Evolutionary conservation across 2,888 invertebrate genomes (phyloP).

Genomic region (Drosophila emarginata): DNA sequence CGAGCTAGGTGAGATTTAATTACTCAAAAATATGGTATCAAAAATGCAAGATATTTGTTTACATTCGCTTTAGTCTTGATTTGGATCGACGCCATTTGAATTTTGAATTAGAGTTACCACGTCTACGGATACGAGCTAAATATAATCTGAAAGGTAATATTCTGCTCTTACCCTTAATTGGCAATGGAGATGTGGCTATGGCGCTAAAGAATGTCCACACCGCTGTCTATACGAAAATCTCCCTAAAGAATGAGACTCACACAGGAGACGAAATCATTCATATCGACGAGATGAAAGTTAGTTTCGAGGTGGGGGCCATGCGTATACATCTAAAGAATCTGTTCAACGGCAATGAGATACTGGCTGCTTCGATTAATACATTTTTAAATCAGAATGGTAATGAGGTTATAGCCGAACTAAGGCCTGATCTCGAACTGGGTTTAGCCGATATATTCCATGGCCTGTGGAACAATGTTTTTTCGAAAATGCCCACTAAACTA

Average conservation of each 20-base stretch:
- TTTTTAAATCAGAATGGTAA: conserved; percentile 85
- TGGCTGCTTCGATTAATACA: conserved; percentile 85
- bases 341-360: conserved; percentile 86
- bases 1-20: conserved; percentile 71
- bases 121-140: conserved; percentile 84
- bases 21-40: not conserved
- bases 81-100: conserved; percentile 83
- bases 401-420: conserved; percentile 85
- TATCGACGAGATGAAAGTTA: conserved; percentile 84
- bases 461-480: conserved; percentile 85
- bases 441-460: conserved; percentile 84
- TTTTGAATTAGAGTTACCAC: conserved; percentile 84
- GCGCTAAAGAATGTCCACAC: conserved; percentile 84
- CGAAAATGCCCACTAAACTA: conserved; percentile 84
- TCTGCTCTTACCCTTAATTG: conserved; percentile 84
- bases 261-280: conserved; percentile 82
- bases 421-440: conserved; percentile 84
- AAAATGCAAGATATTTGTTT: not conserved
- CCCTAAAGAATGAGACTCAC: conserved; percentile 82
- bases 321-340: conserved; percentile 84
- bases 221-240: conserved; percentile 83
- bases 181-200: conserved; percentile 84
- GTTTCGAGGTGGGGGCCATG: conserved; percentile 84
- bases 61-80: conserved; percentile 82
- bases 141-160: conserved; percentile 86